These are phyloP conservation scores for Rhineura floridana DNA, from an alignment of 2,113 vertebrate species.

Conservation along the genomic window DNA sequence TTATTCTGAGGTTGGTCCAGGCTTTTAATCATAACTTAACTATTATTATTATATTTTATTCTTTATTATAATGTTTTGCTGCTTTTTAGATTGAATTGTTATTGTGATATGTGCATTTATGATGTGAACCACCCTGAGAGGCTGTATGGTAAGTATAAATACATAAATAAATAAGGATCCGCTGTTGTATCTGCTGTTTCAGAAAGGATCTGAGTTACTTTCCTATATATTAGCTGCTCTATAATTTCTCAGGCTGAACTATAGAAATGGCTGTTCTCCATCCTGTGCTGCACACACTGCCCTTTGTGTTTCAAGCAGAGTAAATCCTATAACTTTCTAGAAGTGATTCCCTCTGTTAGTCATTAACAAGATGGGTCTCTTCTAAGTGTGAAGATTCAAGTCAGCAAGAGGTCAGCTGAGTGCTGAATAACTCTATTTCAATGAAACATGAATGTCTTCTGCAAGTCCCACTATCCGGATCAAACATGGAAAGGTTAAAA, in stretches of 20 bases:
- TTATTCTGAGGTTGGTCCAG: too few relatives aligned
- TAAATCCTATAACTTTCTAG: not conserved
- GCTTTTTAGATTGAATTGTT: too few relatives aligned
- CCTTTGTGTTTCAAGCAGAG: conserved; percentile 4
- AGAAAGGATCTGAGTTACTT: not conserved
- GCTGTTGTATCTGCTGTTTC: conserved; percentile 30
- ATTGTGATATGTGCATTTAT: not conserved
- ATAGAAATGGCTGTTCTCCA: not conserved
- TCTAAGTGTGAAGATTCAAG: not conserved
- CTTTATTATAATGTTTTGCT: too few relatives aligned
- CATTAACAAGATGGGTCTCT: not conserved
- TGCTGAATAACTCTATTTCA: conserved; percentile 27
- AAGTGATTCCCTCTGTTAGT: conserved; percentile 18
- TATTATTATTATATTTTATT: too few relatives aligned
- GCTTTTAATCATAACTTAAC: too few relatives aligned
- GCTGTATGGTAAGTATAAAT: not conserved
- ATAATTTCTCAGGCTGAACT: not conserved
- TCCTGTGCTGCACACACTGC: not conserved
- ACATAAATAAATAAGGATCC: not conserved
- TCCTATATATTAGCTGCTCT: not conserved
- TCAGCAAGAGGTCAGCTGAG: not conserved
- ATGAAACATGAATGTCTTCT: not conserved
- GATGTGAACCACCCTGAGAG: not conserved
- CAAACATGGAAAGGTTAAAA: conserved; percentile 24
- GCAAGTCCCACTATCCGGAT: conserved; percentile 11